Percentiles rank a stretch among this genome's conserved stretches.
phyloP scores from a whole-genome alignment of 2,797 vertebrate genomes.

The Falco naumanni region DNA sequence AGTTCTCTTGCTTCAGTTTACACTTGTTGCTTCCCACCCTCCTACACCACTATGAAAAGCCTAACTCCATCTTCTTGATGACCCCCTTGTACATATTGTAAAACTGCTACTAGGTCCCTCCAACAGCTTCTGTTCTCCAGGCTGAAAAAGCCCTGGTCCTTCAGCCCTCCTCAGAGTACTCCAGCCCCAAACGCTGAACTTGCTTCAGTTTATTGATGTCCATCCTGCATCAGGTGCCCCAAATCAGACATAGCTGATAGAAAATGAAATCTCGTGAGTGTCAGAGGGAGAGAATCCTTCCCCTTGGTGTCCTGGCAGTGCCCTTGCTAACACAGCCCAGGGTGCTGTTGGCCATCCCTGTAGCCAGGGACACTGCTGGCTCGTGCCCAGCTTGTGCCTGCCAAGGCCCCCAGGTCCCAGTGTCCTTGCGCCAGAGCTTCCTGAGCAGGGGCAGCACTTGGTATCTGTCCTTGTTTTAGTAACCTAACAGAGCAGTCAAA shows the following conservation, averaged over 20 bases:
- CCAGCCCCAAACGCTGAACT: neutral
- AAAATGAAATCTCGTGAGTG: neutral
- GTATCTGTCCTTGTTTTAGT: neutral
- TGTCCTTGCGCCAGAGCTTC: neutral
- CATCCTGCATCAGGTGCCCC: neutral
- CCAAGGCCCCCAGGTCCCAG: neutral
- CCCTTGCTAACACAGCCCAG: neutral
- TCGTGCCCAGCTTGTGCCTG: neutral
- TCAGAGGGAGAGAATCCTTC: neutral
- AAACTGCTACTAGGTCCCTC: neutral
- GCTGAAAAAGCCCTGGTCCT: neutral
- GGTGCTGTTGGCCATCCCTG: neutral
- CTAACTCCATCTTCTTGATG: neutral
- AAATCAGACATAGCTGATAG: neutral
- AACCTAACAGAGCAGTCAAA: neutral
- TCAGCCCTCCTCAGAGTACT: neutral
- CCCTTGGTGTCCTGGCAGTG: neutral
- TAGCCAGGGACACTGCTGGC: neutral
- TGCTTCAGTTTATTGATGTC: neutral
- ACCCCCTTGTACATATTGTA: fast-evolving
- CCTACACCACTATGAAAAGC: neutral
- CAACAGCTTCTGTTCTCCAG: neutral
- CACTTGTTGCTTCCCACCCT: neutral
- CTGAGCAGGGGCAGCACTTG: neutral
- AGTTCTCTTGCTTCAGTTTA: neutral